Percentiles rank a stretch among this genome's conserved stretches.
Conservation (phyloP, 2,888 invertebrate species). For the Belgica antarctica region DNA sequence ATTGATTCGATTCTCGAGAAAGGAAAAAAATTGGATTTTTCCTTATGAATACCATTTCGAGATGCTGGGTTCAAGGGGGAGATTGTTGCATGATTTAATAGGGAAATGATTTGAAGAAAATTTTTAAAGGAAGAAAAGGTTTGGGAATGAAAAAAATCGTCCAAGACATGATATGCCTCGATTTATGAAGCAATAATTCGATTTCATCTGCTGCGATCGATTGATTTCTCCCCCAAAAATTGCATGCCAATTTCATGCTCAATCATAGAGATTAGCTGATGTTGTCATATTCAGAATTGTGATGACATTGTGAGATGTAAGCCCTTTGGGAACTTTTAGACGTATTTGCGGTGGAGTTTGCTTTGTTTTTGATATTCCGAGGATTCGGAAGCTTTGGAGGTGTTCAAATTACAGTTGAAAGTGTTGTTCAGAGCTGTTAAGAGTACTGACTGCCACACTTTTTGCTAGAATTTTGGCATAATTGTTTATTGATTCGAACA, state of each 20-base stretch:
- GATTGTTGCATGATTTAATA: conserved; percentile 33
- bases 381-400: too few relatives aligned
- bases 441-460: too few relatives aligned
- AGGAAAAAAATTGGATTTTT: conserved; percentile 37
- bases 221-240: background rate
- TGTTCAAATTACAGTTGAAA: too few relatives aligned
- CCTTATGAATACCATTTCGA: conserved; percentile 4
- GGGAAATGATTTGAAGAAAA: conserved; percentile 38
- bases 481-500: too few relatives aligned
- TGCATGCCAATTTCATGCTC: conserved; percentile 25
- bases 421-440: too few relatives aligned
- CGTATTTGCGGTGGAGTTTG: too few relatives aligned
- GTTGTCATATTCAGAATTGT: background rate
- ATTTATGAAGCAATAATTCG: conserved; percentile 3
- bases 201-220: background rate
- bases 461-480: too few relatives aligned
- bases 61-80: background rate
- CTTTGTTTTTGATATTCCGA: too few relatives aligned
- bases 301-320: background rate
- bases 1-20: conserved; percentile 38
- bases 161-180: background rate
- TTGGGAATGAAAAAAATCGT: background rate
- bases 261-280: conserved; percentile 21
- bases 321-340: too few relatives aligned
- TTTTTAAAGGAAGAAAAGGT: conserved; percentile 34